Evolutionary conservation across 2,888 invertebrate species (phyloP), one percentile per base, ranked within the genome.

Genomic region (Hirtodrosophila duncani): DNA sequence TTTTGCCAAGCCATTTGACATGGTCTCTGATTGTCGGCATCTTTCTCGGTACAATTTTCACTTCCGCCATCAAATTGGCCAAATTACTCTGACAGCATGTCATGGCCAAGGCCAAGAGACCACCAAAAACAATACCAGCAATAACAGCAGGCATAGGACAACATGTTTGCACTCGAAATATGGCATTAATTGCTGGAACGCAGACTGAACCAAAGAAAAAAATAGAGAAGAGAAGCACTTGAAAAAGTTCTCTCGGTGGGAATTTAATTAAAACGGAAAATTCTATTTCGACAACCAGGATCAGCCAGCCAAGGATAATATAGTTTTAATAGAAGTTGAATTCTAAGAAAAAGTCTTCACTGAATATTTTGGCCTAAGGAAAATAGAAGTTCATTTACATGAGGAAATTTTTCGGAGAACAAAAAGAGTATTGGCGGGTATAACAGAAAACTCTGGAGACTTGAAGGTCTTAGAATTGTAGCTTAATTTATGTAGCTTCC

Each of bases 41-140:
- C 18, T 34, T 37, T 16, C 44, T 36, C 50, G 44, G 63, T 58
- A 52, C 49, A 45, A 29, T 46, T 58, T 59, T 37, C 44, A 60
- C 75, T 67, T 74, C 67, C 64, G 67, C 46, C 7, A 26, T 44
- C 34, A 59, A 75, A 75, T 75, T 75, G 71, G 48, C 53, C 65
- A 75, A 71, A 71, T 75, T 75, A 65, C 63, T 75, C 67, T 46
- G 59, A 50, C 45, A 41, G 45, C 61, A 67, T 44, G 56, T 17
- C 24, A 21, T 24, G 62, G 50, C 50, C 56, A 51, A 67, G 59
- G 51, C 42, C 69, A 38, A 34, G 23, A 31, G 44, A 27, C 37
- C 31, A 43, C 42, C 43, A 36, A 13, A 17, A 31, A 46, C 52
- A 51, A 59, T 50, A 49, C 49, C 59, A 38, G 20, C 20, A 3